Evolutionary conservation across 2,113 vertebrate species (phyloP).

Genomic region (Pollachius pollachius): DNA sequence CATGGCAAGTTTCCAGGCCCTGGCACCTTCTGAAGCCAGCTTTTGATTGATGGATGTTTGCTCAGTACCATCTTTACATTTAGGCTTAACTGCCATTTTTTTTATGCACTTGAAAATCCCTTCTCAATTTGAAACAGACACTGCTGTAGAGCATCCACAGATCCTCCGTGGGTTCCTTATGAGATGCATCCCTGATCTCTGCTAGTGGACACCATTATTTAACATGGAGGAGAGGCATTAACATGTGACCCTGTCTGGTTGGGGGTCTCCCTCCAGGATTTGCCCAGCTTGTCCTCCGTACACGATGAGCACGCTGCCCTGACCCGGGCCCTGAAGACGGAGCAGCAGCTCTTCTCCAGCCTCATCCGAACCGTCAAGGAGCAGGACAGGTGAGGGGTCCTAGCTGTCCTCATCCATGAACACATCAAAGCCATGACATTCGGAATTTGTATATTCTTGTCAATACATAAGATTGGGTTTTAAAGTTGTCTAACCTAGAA

Average conservation of each 20-base stretch:
- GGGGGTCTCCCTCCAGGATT: constrained; percentile 40
- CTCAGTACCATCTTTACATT: too few relatives aligned
- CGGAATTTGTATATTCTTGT: not conserved
- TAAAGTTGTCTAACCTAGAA: too few relatives aligned
- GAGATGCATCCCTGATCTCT: too few relatives aligned
- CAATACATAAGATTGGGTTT: too few relatives aligned
- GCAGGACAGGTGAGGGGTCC: constrained; percentile 78
- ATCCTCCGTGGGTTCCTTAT: not conserved
- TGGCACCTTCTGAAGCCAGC: too few relatives aligned
- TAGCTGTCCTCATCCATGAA: not conserved
- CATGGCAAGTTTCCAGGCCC: too few relatives aligned
- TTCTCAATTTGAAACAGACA: too few relatives aligned
- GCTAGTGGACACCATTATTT: too few relatives aligned
- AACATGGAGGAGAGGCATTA: too few relatives aligned
- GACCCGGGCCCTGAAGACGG: constrained; percentile 80
- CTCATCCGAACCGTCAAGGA: constrained; percentile 85
- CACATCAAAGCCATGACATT: not conserved
- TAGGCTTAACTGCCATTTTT: too few relatives aligned
- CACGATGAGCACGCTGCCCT: constrained; percentile 79
- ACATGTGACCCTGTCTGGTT: not conserved
- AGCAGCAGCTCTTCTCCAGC: constrained; percentile 84
- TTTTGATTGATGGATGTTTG: too few relatives aligned
- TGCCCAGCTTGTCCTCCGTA: constrained; percentile 52
- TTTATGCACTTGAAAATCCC: too few relatives aligned
- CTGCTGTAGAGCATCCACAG: not conserved